phyloP scores from a whole-genome alignment of 2,888 invertebrate species.

The Ophion ventricosus region DNA sequence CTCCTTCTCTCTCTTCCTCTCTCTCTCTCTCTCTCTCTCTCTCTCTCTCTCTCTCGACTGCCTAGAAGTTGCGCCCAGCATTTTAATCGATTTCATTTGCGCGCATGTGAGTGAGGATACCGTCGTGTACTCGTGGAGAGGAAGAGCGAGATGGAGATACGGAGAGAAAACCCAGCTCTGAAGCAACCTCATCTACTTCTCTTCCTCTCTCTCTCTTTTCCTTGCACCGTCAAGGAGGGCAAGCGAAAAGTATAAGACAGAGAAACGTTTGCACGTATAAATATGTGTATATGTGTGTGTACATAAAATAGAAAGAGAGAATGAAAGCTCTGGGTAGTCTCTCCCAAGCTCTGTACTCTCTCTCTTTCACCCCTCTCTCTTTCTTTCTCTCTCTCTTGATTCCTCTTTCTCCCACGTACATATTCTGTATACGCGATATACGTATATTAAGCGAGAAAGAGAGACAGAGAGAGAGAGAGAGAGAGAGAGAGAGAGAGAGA shows the following conservation, averaged over 20 bases:
- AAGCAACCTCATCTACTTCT: constrained; percentile 67
- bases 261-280: constrained; percentile 37
- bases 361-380: constrained; percentile 2
- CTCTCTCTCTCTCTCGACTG: constrained; percentile 84
- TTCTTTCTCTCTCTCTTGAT: constrained; percentile 17
- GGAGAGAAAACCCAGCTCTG: constrained; percentile 53
- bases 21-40: constrained; percentile 83
- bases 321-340: constrained; percentile 72
- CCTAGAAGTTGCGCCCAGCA: constrained; percentile 87
- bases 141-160: constrained; percentile 55
- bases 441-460: constrained; percentile 1
- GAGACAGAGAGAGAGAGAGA: constrained; percentile 37
- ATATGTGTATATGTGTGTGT: constrained; percentile 6
- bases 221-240: constrained; percentile 23
- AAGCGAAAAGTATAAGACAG: constrained; percentile 63
- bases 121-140: constrained; percentile 44
- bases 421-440: constrained; percentile 5
- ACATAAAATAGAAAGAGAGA: constrained; percentile 63
- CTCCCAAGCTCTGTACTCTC: constrained; percentile 18
- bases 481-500: constrained; percentile 31
- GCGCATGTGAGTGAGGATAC: constrained; percentile 86
- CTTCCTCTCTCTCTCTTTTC: constrained; percentile 51
- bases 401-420: neutral
- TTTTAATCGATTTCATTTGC: constrained; percentile 89
- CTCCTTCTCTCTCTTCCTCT: constrained; percentile 81